phyloP scores from a whole-genome alignment of 2,888 invertebrate species.

The Cristatella mucedo region DNA sequence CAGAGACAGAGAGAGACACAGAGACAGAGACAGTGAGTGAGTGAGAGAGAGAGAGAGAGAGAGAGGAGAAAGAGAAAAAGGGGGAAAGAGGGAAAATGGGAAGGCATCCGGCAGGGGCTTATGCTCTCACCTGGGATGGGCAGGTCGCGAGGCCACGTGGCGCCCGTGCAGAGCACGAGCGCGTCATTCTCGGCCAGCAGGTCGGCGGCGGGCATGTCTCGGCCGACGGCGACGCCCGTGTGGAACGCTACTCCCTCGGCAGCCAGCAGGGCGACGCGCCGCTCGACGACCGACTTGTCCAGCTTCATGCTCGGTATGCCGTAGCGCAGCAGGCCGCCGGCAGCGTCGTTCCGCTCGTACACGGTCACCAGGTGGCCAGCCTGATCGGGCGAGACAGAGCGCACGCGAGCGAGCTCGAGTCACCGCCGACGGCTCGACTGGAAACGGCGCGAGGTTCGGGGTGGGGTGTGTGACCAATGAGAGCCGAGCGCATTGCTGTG shows the following conservation, averaged over 20 bases:
- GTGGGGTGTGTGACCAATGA: too few relatives aligned
- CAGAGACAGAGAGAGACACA: too few relatives aligned
- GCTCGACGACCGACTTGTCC: conserved; percentile 56
- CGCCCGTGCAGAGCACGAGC: conserved; percentile 73
- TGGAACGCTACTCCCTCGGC: conserved; percentile 80
- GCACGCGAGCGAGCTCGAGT: too few relatives aligned
- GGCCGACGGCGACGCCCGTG: conserved; percentile 74
- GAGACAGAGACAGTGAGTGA: too few relatives aligned
- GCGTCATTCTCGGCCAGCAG: conserved; percentile 58
- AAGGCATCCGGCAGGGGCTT: too few relatives aligned
- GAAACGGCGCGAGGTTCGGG: too few relatives aligned
- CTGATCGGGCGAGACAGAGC: conserved; percentile 32
- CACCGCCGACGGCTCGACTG: too few relatives aligned
- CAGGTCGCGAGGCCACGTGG: conserved; percentile 84
- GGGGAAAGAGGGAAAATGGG: too few relatives aligned
- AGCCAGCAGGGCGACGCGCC: conserved; percentile 61
- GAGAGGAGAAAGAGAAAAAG: too few relatives aligned
- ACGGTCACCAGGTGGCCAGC: conserved; percentile 80
- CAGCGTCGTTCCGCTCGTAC: conserved; percentile 84
- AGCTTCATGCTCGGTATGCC: conserved; percentile 99
- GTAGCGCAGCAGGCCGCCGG: conserved; percentile 86
- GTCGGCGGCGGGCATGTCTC: conserved; percentile 59
- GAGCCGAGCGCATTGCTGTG: too few relatives aligned
- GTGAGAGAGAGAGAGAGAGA: too few relatives aligned
- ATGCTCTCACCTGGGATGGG: conserved; percentile 40